Evolutionary conservation across 2,113 vertebrate species (phyloP).

Genomic region (Ursus arctos): DNA sequence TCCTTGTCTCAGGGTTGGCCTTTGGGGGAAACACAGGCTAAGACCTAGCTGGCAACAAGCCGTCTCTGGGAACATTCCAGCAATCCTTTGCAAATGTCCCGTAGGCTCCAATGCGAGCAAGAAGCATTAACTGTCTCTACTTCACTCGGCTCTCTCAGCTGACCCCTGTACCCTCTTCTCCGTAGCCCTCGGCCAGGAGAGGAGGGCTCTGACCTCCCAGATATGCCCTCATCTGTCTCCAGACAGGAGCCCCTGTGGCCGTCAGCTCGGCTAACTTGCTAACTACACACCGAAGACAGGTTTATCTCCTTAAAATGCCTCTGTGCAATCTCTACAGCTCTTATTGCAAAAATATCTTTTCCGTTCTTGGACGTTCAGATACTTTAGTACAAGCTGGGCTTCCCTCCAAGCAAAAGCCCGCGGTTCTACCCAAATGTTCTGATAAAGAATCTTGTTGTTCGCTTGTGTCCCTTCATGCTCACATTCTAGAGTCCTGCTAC

Average conservation of each 20-base stretch:
- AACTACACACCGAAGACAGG: rapidly evolving
- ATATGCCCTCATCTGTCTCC: not conserved
- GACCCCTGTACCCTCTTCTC: not conserved
- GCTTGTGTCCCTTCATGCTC: too few relatives aligned
- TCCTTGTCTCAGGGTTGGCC: not conserved
- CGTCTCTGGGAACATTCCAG: not conserved
- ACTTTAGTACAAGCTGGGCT: too few relatives aligned
- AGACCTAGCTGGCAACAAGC: not conserved
- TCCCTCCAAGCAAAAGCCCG: not conserved
- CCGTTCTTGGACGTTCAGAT: too few relatives aligned
- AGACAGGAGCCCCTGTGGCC: not conserved
- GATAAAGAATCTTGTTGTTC: not conserved
- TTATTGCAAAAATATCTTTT: rapidly evolving
- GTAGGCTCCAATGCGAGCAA: not conserved
- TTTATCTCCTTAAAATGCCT: not conserved
- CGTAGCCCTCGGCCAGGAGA: not conserved
- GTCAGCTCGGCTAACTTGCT: not conserved
- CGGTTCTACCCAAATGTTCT: not conserved
- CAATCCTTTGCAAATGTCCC: not conserved
- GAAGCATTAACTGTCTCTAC: not conserved
- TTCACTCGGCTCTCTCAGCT: not conserved
- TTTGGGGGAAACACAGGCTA: not conserved
- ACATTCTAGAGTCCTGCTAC: not conserved
- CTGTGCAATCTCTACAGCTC: not conserved
- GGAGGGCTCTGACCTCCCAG: not conserved